These are phyloP conservation scores for Aporrectodea caliginosa DNA, from an alignment of 1,140 invertebrate genomes.

Conservation along the genomic window DNA sequence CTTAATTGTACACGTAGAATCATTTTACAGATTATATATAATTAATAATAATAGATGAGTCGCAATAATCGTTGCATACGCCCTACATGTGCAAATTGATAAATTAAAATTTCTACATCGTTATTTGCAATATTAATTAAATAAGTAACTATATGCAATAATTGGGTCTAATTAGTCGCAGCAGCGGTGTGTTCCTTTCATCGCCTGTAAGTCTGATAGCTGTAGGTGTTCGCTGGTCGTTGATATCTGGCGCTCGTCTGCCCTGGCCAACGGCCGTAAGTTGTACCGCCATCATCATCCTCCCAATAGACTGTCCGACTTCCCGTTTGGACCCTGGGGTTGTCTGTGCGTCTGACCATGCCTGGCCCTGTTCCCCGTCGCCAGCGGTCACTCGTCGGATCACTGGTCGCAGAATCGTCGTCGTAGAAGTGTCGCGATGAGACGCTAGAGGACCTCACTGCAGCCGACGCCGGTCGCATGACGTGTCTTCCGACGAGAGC, in stretches of 20 bases:
- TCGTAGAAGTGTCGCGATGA: background rate
- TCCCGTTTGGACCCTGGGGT: background rate
- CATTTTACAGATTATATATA: no score
- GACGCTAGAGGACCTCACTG: background rate
- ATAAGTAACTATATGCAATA: background rate
- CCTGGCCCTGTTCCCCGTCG: background rate
- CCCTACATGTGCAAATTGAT: no score
- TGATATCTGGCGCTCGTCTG: background rate
- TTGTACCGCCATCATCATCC: no score
- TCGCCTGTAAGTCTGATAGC: background rate
- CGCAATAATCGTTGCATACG: no score
- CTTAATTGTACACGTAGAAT: no score
- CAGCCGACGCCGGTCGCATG: background rate
- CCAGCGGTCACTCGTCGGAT: background rate
- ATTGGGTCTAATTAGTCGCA: background rate
- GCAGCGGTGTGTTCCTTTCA: background rate
- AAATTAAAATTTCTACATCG: no score
- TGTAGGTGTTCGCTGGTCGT: background rate
- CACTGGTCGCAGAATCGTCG: background rate
- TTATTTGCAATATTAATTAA: no score
- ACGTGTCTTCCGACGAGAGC: background rate
- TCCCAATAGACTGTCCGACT: no score
- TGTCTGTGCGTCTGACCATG: background rate
- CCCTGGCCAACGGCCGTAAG: no score
- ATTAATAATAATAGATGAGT: no score